Evolutionary conservation across 2,888 invertebrate species (phyloP), one percentile per base, ranked within the genome.

Genomic region (Lordiphosa fenestrarum): DNA sequence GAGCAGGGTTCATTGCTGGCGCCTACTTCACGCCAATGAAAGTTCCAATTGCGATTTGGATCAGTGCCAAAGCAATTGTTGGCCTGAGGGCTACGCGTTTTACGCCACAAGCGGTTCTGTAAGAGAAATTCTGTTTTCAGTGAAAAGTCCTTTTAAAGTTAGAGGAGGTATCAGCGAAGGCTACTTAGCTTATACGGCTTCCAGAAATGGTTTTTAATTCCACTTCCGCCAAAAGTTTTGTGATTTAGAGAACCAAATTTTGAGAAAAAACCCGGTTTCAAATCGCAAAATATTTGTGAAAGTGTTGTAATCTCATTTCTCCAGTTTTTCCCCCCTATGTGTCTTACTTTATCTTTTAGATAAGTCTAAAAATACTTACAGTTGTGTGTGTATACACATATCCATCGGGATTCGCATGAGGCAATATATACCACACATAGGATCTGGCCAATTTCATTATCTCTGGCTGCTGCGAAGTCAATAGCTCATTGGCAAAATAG

Each of bases 331-430:
- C 15, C 2, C 15, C n/a, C n/a, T n/a, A n/a, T n/a, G n/a, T n/a
- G n/a, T n/a, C n/a, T n/a, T n/a, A n/a, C n/a, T n/a, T n/a, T n/a
- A n/a, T n/a, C n/a, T n/a, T n/a, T n/a, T n/a, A n/a, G n/a, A n/a
- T n/a, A n/a, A n/a, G n/a, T n/a, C 2, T 2, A 2, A 3, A 7
- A 7, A 21, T 30, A 35, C 50, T 66, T 78, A 87, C 12, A 3
- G 48, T 75, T 12, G 90, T 91, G 81, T 91, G 86, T 0, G 94
- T 92, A 84, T 92, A 94, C 40, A 91, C 92, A 75, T 93, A 94
- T 1, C 95, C 95, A 89, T 96, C 95, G 4, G 95, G 95, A 86
- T 96, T 95, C n/a, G 93, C 88, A 12, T 93, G 89, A 0, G 95
- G 95, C 59, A 95, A 91, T 52, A 95, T 91, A 81, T 94, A 94